phyloP scores from a whole-genome alignment of 2,888 invertebrate genomes.

The Ligdia adustata region DNA sequence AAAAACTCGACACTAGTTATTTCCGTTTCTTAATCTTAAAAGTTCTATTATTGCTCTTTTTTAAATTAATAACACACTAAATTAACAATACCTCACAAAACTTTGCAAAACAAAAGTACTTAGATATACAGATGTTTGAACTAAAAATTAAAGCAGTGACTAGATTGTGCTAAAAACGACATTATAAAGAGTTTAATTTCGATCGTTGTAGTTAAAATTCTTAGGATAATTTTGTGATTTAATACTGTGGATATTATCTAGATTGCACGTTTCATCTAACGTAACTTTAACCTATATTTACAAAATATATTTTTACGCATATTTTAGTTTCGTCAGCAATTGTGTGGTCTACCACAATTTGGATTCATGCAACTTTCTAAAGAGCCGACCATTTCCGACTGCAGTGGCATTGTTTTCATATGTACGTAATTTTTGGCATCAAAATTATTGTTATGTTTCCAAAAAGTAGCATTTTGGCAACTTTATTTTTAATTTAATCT shows the following conservation, averaged over 20 bases:
- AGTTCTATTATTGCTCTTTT: no score
- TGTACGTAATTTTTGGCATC: constrained; percentile 40
- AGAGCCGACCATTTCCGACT: not conserved
- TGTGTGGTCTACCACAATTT: constrained; percentile 46
- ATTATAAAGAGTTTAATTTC: constrained; percentile 52
- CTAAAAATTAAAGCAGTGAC: constrained; percentile 55
- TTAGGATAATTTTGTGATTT: constrained; percentile 64
- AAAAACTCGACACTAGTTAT: no score
- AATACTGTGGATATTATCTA: constrained; percentile 61
- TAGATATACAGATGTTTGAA: constrained; percentile 5
- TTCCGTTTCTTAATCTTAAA: no score
- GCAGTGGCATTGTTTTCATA: constrained; percentile 4
- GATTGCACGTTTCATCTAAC: constrained; percentile 73
- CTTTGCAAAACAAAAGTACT: no score
- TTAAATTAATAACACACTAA: no score
- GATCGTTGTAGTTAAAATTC: constrained; percentile 51
- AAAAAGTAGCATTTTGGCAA: constrained; percentile 42
- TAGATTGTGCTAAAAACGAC: constrained; percentile 43
- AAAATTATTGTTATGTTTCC: constrained; percentile 31
- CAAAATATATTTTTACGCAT: constrained; percentile 80
- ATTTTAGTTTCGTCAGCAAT: constrained; percentile 58
- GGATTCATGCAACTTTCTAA: constrained; percentile 53
- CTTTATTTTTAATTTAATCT: no score
- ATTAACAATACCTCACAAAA: no score
- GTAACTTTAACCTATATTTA: constrained; percentile 67